Evolutionary conservation across 2,113 vertebrate genomes (phyloP).

Genomic region (Albula goreensis): DNA sequence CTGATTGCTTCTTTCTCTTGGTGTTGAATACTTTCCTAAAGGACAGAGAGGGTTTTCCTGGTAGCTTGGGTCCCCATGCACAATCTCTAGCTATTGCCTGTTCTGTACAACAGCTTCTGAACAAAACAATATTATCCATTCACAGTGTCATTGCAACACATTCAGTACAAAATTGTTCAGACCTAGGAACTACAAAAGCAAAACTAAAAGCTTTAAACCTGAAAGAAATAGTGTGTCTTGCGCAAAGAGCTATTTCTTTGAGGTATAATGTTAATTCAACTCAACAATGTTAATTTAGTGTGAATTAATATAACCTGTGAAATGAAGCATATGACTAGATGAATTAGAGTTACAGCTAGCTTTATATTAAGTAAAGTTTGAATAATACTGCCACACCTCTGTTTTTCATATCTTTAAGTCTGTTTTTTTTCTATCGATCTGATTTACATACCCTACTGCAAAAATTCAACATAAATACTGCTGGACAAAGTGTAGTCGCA

Average conservation of each 20-base stretch:
- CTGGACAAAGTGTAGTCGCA: neutral
- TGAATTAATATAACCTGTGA: too few species aligned
- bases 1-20: neutral
- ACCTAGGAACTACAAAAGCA: neutral
- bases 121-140: neutral
- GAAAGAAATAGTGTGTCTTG: too few species aligned
- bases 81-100: neutral
- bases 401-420: neutral
- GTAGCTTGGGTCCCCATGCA: neutral
- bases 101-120: neutral
- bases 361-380: too few species aligned
- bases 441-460: neutral
- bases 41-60: neutral
- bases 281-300: too few species aligned
- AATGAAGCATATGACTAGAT: too few species aligned
- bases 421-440: neutral
- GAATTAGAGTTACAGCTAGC: too few species aligned
- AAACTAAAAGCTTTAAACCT: neutral
- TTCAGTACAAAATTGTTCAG: neutral
- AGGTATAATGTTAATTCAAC: too few species aligned
- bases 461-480: neutral
- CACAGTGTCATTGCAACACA: neutral
- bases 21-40: neutral
- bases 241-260: too few species aligned
- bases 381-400: neutral